Evolutionary conservation across 2,888 invertebrate species (phyloP).

Genomic region (Drosophila paranaensis): DNA sequence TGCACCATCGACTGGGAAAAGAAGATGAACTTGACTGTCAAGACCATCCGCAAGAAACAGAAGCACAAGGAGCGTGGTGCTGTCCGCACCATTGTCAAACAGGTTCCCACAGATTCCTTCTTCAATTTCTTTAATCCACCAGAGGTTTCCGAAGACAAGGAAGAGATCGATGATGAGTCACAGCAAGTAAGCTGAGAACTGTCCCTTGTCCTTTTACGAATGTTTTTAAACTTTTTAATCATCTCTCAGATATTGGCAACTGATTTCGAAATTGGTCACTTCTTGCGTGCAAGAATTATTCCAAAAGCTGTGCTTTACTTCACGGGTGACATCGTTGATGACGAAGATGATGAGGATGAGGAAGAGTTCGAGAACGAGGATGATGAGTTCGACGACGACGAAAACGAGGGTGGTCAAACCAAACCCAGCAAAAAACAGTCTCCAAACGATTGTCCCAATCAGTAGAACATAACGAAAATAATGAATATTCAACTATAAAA

Average conservation of each 20-base stretch:
- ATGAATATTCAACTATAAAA: conserved; percentile 31
- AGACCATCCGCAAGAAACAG: conserved; percentile 98
- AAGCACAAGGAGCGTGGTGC: conserved; percentile 98
- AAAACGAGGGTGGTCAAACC: conserved; percentile 86
- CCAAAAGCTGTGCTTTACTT: conserved; percentile 98
- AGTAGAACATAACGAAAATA: conserved; percentile 85
- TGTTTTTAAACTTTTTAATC: neutral
- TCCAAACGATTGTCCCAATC: conserved; percentile 90
- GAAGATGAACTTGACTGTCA: conserved; percentile 98
- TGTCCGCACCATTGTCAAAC: conserved; percentile 97
- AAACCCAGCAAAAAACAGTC: conserved; percentile 79
- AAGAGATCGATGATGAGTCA: conserved; percentile 95
- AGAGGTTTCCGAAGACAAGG: conserved; percentile 91
- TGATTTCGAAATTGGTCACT: conserved; percentile 99
- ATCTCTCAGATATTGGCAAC: conserved; percentile 89
- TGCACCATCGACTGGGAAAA: conserved; percentile 99
- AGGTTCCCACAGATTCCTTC: conserved; percentile 98
- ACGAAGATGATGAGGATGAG: conserved; percentile 89
- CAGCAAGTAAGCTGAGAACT: conserved; percentile 85
- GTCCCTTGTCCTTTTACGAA: neutral
- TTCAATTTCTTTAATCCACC: conserved; percentile 99
- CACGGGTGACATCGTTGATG: conserved; percentile 95
- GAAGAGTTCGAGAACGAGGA: conserved; percentile 88
- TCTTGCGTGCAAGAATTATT: conserved; percentile 97
- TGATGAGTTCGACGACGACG: conserved; percentile 87